Base-by-base conservation (phyloP, 1,140 invertebrate species). In the Zaprionus taronus region DNA sequence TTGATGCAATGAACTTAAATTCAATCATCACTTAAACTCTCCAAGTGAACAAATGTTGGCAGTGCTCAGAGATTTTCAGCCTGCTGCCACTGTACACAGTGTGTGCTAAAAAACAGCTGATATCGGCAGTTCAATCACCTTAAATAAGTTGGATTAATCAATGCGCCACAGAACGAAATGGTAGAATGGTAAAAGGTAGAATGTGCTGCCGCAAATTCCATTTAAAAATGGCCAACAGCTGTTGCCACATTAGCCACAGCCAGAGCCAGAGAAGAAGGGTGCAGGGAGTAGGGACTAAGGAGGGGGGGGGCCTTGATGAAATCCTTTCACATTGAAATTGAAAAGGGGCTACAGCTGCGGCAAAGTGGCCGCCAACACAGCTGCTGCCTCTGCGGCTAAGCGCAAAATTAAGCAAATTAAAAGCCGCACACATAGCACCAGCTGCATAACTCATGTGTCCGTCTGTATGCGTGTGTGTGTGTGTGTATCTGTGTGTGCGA, bases 371-470 rank as follows among this genome's bases (percentile, higher is more conserved):
- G 22, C 60, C 53, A 60, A 64, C 61, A 51, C 61, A 71, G 51
- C 58, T 77, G 44, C 34, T 53, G 51, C 22, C 58, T 51, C 51
- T 56, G 83, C 58, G 83, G 83, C 83, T 87, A 89, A 87, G 83
- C 83, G 79, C 81, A 90, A 89, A 89, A 89, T 89, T 89, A 89
- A 89, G 84, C 85, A 90, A 89, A 89, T 89, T 89, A 89, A 89
- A 89, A 90, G 81, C 85, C 85, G 66, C 84, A 84, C 74, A 63
- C 68, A 83, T 78, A 68, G 64, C 76, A 63, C 53, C 76, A 90
- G 81, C 81, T 89, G 81, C 85, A 89, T 90, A 90, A 73, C 81
- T 89, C 74, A 82, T 82, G 60, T 75, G 72, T 70, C 69, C 28
- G 34, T 66, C 24, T 44, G 41, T 60, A 24, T 55, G 34, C 34